Evolutionary conservation across 1,140 invertebrate species (phyloP), one percentile per base, ranked within the genome.

Genomic region (Anoplophora glabripennis): DNA sequence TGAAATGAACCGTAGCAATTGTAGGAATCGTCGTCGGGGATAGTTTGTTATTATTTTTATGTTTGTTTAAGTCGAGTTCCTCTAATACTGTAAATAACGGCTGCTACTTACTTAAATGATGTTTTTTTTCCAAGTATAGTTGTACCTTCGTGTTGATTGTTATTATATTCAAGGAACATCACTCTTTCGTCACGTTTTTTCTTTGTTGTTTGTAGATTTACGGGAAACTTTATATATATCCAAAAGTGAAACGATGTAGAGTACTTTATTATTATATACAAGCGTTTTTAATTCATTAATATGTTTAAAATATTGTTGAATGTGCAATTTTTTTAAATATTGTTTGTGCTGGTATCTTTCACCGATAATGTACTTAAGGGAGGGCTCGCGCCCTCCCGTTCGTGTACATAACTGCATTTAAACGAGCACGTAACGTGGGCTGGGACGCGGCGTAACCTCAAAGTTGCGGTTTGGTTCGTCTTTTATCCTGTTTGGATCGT

Each of bases 11-110:
- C 12, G 15, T 45, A 12, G 42, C 15, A 17, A 45, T 15, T 15
- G 9, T 4, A 14, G 9, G 11, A 12, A 45, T 45, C 21, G 4
- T 1, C 17, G 17, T 28, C 21, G 21, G 21, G 21, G 21, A 17
- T 45, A 7, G 5, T 17, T 45, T 18, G 10, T 17, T 14, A 4
- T 45, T 45, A 14, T 14, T 45, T 45, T 17, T 15, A 17, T 49
- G 10, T 45, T 49, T 49, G 34, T 49, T 8, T 17, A 21, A 49
- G 47, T 54, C 7, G 44, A 54, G 52, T 54, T 54, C 52, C 52
- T 54, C 52, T 53, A 54, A 49, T 44, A 54, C 21, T 53, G 49
- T 53, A 41, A 54, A 54, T 54, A 54, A 54, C 44, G 52, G 52
- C 52, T 42, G 52, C 52, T 54, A 54, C 52, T 54, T 54, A 54